Conservation (phyloP, 2,113 vertebrate genomes). For the Spilogale gracilis region DNA sequence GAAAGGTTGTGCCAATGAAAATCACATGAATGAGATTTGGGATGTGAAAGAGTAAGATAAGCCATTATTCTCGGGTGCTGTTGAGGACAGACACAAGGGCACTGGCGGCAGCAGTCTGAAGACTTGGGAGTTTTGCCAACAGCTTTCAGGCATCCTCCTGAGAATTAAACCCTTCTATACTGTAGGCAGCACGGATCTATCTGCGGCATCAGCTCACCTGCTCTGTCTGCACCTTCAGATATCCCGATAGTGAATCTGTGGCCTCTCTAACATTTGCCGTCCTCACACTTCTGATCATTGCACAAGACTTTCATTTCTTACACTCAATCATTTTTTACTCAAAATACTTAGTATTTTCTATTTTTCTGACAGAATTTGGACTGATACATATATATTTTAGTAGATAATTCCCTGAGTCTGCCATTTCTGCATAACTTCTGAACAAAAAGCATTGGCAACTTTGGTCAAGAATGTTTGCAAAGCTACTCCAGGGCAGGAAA, state of each 20-base stretch:
- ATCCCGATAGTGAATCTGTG: background rate
- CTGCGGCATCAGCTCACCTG: background rate
- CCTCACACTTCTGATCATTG: background rate
- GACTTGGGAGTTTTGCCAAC: background rate
- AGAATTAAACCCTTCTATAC: background rate
- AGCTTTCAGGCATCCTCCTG: background rate
- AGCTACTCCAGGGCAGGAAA: background rate
- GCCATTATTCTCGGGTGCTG: background rate
- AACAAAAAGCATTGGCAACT: conserved; percentile 1
- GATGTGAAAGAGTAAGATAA: conserved; percentile 15
- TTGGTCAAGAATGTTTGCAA: background rate
- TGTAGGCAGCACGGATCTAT: background rate
- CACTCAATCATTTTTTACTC: background rate
- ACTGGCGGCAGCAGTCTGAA: background rate
- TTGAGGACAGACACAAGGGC: background rate
- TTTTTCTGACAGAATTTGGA: background rate
- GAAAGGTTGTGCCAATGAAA: background rate
- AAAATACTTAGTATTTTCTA: background rate
- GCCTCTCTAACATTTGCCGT: background rate
- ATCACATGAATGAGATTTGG: background rate
- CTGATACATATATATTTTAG: background rate
- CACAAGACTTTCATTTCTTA: background rate
- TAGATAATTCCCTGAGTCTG: conserved; percentile 2
- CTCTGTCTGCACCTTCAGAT: background rate
- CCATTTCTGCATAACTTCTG: background rate